Evolutionary conservation across 2,113 vertebrate species (phyloP), one percentile per base, ranked within the genome.

Genomic region (Tachycineta bicolor): DNA sequence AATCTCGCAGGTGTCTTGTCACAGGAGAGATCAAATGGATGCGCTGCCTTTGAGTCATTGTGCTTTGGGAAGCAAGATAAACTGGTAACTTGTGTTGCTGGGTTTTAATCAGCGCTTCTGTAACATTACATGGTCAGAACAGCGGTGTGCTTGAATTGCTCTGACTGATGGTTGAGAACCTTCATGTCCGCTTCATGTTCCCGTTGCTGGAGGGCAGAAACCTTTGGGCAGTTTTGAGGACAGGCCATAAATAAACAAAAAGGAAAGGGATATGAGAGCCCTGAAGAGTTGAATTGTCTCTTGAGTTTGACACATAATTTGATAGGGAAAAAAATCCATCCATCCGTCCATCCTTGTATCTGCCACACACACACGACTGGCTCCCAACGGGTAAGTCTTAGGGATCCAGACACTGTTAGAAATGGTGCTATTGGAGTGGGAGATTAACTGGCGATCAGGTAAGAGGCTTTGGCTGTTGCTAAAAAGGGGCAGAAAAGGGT

Each of bases 301-400:
- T 60, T 41, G 37, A 65, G 11, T 74, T 64, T 81, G 37, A 49
- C 14, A 9, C 13, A 3, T 52, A 18, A 50, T 52, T 43, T 55
- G 3, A 18, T 41, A 12, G 44, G 43, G 14, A 74, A 60, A 77
- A 77, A 15, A 24, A 6, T 47, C 6, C 6, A 0, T 83, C 24
- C 6, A 0, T 83, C 24, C 0, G 0, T 46, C 12, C 3, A 3
- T 24, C 46, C 55, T 68, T 39, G 7, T 10, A 10, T 46, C 8
- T 53, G 21, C 26, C 16, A 8, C 9, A 2, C 17, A 33, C 28
- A 4, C 5, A 0, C 21, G 8, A 3, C 24, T 1, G 5, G 23
- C 34, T 77, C 33, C 41, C 29, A 33, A 25, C 11, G 0, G 43
- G 14, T 24, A 50, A 13, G 7, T 31, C 23, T 33, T 58, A 3